Conservation (phyloP, 2,888 invertebrate genomes). For the Limenitis camilla region DNA sequence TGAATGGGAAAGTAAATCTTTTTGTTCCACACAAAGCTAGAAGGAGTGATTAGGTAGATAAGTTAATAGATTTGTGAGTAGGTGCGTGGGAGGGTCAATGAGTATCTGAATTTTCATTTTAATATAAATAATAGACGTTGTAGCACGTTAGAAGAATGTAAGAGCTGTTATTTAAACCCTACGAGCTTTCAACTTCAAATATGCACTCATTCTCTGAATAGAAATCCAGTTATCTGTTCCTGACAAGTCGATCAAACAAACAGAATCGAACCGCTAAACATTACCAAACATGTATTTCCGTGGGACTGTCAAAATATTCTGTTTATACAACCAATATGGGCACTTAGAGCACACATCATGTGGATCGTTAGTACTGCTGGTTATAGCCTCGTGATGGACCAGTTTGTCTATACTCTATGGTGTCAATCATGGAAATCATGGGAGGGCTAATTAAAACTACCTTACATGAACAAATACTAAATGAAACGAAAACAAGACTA, state of each 20-base stretch:
- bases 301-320: conserved; percentile 46
- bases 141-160: too few species aligned
- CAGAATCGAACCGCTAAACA: conserved; percentile 39
- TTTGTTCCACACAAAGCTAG: too few species aligned
- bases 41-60: too few species aligned
- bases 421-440: conserved; percentile 33
- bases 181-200: background rate
- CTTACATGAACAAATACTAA: background rate
- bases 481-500: too few species aligned
- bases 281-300: conserved; percentile 47
- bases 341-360: conserved; percentile 35
- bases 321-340: conserved; percentile 45
- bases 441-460: conserved; percentile 4
- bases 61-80: too few species aligned
- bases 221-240: background rate
- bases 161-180: background rate
- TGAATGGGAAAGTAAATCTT: too few species aligned
- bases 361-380: conserved; percentile 30
- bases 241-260: conserved; percentile 20
- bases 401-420: conserved; percentile 43
- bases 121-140: too few species aligned
- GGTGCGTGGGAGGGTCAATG: too few species aligned
- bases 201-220: background rate
- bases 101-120: too few species aligned
- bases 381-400: conserved; percentile 53